phyloP scores from a whole-genome alignment of 2,113 vertebrate species.

The Dasypus novemcinctus region DNA sequence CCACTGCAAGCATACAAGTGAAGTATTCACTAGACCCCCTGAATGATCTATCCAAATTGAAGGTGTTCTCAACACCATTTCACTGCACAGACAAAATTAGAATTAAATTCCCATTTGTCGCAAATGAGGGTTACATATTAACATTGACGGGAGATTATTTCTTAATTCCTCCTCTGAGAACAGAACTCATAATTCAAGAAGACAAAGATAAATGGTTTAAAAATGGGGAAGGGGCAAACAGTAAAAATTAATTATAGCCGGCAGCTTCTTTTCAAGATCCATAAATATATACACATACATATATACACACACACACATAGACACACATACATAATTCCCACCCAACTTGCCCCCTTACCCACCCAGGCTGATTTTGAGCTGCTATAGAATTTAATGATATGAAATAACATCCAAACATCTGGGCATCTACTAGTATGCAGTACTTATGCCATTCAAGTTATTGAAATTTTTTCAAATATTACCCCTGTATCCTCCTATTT shows the following conservation, averaged over 20 bases:
- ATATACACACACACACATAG: not conserved
- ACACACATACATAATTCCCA: not conserved
- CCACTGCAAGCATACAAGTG: not conserved
- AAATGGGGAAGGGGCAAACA: not conserved
- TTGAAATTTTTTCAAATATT: not conserved
- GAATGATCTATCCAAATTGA: not conserved
- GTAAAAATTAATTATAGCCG: not conserved
- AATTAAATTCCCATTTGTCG: slow-evolving; percentile 17
- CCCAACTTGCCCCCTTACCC: not conserved
- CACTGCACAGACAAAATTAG: slow-evolving; percentile 35
- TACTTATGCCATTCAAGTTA: not conserved
- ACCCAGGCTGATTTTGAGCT: not conserved
- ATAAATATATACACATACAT: not conserved
- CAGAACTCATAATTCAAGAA: slow-evolving; percentile 30
- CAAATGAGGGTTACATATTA: slow-evolving; percentile 35
- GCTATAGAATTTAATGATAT: not conserved
- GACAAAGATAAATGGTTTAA: slow-evolving; percentile 21
- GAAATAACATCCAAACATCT: not conserved
- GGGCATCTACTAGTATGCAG: not conserved
- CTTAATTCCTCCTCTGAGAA: slow-evolving; percentile 13
- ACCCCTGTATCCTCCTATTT: not conserved
- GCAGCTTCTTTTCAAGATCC: not conserved
- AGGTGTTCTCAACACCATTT: not conserved
- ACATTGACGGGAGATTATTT: not conserved
- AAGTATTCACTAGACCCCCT: not conserved